phyloP scores from a whole-genome alignment of 2,888 invertebrate species.

The Coronaproctus castanopsis region DNA sequence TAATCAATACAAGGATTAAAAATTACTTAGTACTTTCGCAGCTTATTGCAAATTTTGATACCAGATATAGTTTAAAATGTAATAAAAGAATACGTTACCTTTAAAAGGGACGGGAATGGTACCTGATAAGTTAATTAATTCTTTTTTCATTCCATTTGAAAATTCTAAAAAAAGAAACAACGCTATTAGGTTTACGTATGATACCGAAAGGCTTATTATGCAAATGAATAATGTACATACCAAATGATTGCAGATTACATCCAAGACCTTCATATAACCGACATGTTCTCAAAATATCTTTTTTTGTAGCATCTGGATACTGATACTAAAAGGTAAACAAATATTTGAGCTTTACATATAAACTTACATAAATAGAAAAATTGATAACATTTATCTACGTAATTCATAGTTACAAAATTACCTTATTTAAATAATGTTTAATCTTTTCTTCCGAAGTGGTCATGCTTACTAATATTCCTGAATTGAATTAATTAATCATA shows the following conservation, averaged over 20 bases:
- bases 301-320: conserved; percentile 41
- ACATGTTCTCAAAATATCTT: conserved; percentile 44
- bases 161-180: conserved; percentile 18
- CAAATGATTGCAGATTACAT: conserved; percentile 44
- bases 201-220: background rate
- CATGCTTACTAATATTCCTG: too few relatives aligned
- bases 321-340: conserved; percentile 37
- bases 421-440: background rate
- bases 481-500: too few relatives aligned
- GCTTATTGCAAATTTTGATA: too few relatives aligned
- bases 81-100: too few relatives aligned
- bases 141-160: conserved; percentile 27
- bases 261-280: conserved; percentile 42
- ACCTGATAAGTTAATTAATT: conserved; percentile 65
- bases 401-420: too few relatives aligned
- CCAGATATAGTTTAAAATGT: too few relatives aligned
- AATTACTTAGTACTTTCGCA: too few relatives aligned
- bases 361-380: too few relatives aligned
- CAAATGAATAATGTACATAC: conserved; percentile 30
- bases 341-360: too few relatives aligned
- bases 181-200: conserved; percentile 11
- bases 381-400: too few relatives aligned
- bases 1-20: too few relatives aligned
- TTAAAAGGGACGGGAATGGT: conserved; percentile 84
- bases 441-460: background rate